Evolutionary conservation across 2,113 vertebrate species (phyloP), one percentile per base, ranked within the genome.

Genomic region (Aegithalos caudatus): DNA sequence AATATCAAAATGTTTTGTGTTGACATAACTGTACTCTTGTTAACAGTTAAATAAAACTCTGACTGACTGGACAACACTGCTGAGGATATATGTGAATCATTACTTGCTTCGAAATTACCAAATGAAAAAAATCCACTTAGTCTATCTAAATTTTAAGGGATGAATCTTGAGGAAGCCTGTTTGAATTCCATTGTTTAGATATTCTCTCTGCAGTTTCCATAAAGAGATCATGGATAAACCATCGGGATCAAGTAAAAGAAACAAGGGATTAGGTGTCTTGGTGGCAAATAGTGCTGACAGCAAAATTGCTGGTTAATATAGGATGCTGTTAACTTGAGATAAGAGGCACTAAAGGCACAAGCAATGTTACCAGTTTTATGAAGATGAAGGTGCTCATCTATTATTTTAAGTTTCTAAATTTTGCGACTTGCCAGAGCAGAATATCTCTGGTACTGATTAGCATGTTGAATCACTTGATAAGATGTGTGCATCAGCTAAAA

Each of bases 401-500:
- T 76, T 95, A 71, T 94, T 94, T 84, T 73, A 85, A 28, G 16
- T 40, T 80, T 90, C 61, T 71, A 72, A 94, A 79, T 85, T 72
- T 87, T 89, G 81, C 76, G 50, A 65, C 31, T 87, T 85, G 45
- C 14, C 13, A 45, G 40, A 86, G 38, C 56, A 88, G 85, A 90
- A 67, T 64, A 53, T 88, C n/a, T 69, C 50, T 65, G 50, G 22
- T 82, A 65, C 81, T 95, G 79, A 96, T 94, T 88, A 90, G 88
- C 71, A 81, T 81, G 79, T 83, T 90, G 82, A 96, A 92, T 95
- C 74, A 78, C 82, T 94, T 67, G 70, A 78, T 96, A 66, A 70
- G 64, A 78, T 82, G 74, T 65, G 42, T 73, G 62, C 94, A 86
- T 92, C 79, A 94, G 92, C 92, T 93, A 62, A 94, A 97, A 95